Conservation (phyloP, 92 coral and sea anemone genomes). For the Umimayanthus chanpuru region DNA sequence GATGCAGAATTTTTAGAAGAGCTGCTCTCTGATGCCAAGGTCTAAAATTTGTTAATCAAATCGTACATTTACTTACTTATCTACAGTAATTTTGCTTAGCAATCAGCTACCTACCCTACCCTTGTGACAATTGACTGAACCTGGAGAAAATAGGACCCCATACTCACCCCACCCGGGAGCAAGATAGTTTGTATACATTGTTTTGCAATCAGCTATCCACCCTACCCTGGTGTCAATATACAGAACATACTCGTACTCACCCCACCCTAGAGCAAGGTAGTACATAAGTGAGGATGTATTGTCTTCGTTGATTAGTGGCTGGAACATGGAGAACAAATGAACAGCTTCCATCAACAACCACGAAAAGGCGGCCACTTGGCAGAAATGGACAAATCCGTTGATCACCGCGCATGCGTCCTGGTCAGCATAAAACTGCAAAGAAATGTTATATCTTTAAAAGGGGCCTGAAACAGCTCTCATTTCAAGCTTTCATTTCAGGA, state of each 20-base stretch:
- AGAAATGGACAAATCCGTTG: conserved; percentile 78
- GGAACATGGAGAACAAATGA: conserved; percentile 68
- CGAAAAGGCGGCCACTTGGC: conserved; percentile 80
- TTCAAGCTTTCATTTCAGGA: not conserved
- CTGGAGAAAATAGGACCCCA: too few species aligned
- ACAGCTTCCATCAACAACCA: conserved; percentile 84
- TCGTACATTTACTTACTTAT: too few species aligned
- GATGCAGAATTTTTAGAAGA: too few species aligned
- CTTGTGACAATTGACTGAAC: not conserved
- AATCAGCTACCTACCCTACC: not conserved
- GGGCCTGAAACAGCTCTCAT: not conserved
- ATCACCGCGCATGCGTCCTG: conserved; percentile 75
- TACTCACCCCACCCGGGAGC: not conserved
- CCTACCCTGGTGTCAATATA: conserved; percentile 80
- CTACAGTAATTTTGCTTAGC: too few species aligned
- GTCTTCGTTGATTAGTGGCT: conserved; percentile 65
- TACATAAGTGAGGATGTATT: conserved; percentile 70
- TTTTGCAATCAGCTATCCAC: conserved; percentile 26
- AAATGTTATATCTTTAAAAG: not conserved
- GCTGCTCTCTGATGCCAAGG: too few species aligned
- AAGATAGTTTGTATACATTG: not conserved
- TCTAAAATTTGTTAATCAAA: too few species aligned
- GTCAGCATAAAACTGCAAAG: conserved; percentile 61
- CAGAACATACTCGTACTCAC: conserved; percentile 50
- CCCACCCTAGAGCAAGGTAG: conserved; percentile 86